Conservation (phyloP, 2,113 vertebrate species). For the Morone saxatilis region DNA sequence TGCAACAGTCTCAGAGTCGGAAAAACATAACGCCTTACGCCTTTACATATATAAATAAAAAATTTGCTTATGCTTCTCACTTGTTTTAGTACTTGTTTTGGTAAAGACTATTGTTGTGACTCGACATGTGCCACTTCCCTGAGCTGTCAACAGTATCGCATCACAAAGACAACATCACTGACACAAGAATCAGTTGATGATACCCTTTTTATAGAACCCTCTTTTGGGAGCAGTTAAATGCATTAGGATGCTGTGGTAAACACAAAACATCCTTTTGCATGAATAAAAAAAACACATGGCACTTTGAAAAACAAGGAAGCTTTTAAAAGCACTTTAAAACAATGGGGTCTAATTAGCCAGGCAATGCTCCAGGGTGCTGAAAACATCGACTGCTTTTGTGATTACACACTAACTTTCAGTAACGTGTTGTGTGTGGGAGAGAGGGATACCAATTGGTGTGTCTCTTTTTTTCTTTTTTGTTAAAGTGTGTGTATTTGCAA, state of each 20-base stretch:
- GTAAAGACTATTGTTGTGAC: constrained; percentile 40
- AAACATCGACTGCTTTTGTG: constrained; percentile 78
- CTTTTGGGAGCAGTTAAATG: constrained; percentile 80
- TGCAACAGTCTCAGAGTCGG: constrained; percentile 1
- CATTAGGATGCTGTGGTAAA: constrained; percentile 79
- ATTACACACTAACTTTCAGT: constrained; percentile 73
- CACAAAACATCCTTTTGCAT: constrained; percentile 79
- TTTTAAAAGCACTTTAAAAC: constrained; percentile 83
- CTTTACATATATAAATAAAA: constrained; percentile 39
- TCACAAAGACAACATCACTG: constrained; percentile 66
- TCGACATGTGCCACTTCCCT: constrained; percentile 58
- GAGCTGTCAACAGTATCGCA: constrained; percentile 63
- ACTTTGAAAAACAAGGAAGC: constrained; percentile 79
- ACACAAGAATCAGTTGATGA: constrained; percentile 67
- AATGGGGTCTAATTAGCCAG: constrained; percentile 82
- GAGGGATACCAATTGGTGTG: constrained; percentile 45
- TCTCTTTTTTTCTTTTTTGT: constrained; percentile 38
- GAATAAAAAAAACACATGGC: constrained; percentile 68
- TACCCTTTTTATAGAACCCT: constrained; percentile 71
- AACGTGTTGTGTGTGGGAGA: constrained; percentile 58
- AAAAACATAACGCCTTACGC: constrained; percentile 25
- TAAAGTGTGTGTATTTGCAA: constrained; percentile 23
- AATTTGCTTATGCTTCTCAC: constrained; percentile 16
- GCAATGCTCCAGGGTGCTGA: constrained; percentile 78
- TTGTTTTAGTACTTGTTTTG: constrained; percentile 49